Evolutionary conservation across 2,888 invertebrate genomes (phyloP).

Genomic region (Trisateles emortualis): DNA sequence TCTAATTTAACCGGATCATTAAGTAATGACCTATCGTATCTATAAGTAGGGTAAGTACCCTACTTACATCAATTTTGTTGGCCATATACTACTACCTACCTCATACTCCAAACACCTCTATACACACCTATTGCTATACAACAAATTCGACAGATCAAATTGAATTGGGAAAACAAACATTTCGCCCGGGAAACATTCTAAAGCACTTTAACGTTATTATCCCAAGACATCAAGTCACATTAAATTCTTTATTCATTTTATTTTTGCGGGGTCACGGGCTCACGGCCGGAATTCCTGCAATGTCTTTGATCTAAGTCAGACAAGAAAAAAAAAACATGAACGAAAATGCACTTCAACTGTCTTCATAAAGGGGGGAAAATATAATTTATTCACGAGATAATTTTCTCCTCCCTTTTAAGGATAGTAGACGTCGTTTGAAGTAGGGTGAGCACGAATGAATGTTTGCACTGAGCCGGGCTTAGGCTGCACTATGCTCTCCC

Average conservation of each 20-base stretch:
- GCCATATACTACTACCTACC: too few relatives aligned
- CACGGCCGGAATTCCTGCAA: conserved; percentile 75
- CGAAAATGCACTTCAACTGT: conserved; percentile 85
- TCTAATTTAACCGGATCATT: too few relatives aligned
- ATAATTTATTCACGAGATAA: conserved; percentile 87
- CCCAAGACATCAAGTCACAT: conserved; percentile 82
- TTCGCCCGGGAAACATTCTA: conserved; percentile 69
- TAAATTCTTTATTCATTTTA: conserved; percentile 84
- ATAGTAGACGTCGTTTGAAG: conserved; percentile 76
- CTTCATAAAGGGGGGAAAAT: conserved; percentile 85
- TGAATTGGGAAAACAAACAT: conserved; percentile 78
- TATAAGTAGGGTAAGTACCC: too few relatives aligned
- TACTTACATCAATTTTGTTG: too few relatives aligned
- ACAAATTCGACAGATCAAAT: conserved; percentile 64
- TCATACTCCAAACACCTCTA: not conserved
- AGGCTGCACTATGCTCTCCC: conserved; percentile 51
- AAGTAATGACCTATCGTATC: too few relatives aligned
- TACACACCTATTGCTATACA: too few relatives aligned
- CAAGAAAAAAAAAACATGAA: conserved; percentile 75
- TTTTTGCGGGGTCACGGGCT: conserved; percentile 77
- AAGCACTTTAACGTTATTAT: conserved; percentile 81
- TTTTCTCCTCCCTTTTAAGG: conserved; percentile 83
- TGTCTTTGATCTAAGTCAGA: conserved; percentile 82
- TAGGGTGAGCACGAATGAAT: conserved; percentile 74
- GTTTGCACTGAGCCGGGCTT: conserved; percentile 69